Percentiles rank a stretch among this genome's conserved stretches.
These are phyloP conservation scores for Uropsilus gracilis DNA, from an alignment of 2,113 vertebrate genomes.

Conservation along the genomic window DNA sequence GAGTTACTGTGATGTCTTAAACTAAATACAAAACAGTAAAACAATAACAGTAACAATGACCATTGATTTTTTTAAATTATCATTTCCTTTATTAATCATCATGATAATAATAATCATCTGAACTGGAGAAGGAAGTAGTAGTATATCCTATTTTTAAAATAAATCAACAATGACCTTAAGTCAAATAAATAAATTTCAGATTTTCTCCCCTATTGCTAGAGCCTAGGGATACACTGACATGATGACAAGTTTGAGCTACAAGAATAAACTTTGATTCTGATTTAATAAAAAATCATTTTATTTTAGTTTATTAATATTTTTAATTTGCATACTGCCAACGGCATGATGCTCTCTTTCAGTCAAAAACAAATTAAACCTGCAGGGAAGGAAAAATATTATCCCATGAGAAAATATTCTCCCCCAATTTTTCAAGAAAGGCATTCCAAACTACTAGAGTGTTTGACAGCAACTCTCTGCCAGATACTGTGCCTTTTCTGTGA, in stretches of 20 bases:
- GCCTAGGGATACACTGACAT: slow-evolving; percentile 68
- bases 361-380: slow-evolving; percentile 74
- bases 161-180: slow-evolving; percentile 63
- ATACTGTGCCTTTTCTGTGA: neutral
- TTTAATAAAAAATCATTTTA: slow-evolving; percentile 65
- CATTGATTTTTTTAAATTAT: slow-evolving; percentile 26
- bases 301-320: slow-evolving; percentile 80
- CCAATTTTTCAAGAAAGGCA: slow-evolving; percentile 31
- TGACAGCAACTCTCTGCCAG: slow-evolving; percentile 20
- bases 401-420: slow-evolving; percentile 10
- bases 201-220: slow-evolving; percentile 50
- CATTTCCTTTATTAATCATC: slow-evolving; percentile 52
- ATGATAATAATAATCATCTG: slow-evolving; percentile 64
- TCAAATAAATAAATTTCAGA: slow-evolving; percentile 58
- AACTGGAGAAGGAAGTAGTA: slow-evolving; percentile 43
- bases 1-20: slow-evolving; percentile 25
- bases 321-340: slow-evolving; percentile 75
- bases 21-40: neutral
- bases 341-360: slow-evolving; percentile 62
- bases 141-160: slow-evolving; percentile 55
- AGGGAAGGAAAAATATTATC: slow-evolving; percentile 60
- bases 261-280: slow-evolving; percentile 68
- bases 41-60: slow-evolving; percentile 3
- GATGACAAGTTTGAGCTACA: slow-evolving; percentile 67
- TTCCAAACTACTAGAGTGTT: neutral